These are phyloP conservation scores for Zhengitettix transpicula DNA, from an alignment of 2,888 invertebrate species.

Conservation along the genomic window DNA sequence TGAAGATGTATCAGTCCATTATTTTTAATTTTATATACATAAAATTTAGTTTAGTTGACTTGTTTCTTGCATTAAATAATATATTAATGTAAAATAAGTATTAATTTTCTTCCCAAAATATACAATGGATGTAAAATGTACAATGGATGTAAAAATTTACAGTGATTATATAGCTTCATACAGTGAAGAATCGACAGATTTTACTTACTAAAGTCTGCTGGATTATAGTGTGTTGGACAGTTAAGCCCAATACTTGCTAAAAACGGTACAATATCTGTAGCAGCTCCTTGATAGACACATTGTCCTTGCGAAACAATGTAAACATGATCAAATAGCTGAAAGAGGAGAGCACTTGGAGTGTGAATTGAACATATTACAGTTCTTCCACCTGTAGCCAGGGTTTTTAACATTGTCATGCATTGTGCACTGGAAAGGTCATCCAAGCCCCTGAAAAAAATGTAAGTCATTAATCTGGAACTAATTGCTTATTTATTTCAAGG, in stretches of 20 bases:
- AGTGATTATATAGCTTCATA: no score
- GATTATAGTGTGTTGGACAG: constrained; percentile 87
- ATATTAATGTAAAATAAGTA: no score
- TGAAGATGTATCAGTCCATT: no score
- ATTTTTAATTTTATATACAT: no score
- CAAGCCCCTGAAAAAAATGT: constrained; percentile 45
- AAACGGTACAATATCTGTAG: constrained; percentile 65
- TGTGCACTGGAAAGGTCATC: constrained; percentile 84
- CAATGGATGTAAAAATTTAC: no score
- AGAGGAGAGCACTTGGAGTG: constrained; percentile 87
- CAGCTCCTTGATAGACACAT: constrained; percentile 76
- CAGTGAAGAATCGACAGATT: background rate
- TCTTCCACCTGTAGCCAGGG: constrained; percentile 68
- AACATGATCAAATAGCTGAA: constrained; percentile 80
- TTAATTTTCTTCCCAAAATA: no score
- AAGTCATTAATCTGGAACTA: constrained; percentile 16
- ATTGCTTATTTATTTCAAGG: no score
- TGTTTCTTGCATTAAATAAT: no score
- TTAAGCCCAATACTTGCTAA: constrained; percentile 56
- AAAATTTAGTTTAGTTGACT: no score
- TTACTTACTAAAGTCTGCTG: constrained; percentile 82
- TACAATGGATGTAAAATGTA: no score
- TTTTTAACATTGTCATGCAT: constrained; percentile 69
- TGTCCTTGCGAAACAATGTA: constrained; percentile 79
- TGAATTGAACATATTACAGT: constrained; percentile 90